phyloP scores from a whole-genome alignment of 2,888 invertebrate species.

The Eupithecia vulgata region DNA sequence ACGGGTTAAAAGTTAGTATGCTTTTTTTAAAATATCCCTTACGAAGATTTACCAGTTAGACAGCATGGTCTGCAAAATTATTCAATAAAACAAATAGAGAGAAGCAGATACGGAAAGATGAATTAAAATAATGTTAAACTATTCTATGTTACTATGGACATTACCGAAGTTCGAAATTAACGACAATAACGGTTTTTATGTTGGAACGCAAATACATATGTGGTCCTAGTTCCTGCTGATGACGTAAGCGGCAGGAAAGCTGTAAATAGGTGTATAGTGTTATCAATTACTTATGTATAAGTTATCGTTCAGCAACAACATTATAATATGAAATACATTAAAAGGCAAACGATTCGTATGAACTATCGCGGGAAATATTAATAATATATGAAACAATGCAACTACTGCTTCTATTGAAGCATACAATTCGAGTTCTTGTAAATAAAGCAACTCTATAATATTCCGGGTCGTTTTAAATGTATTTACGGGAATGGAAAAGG shows the following conservation, averaged over 20 bases:
- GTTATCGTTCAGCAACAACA: constrained; percentile 11
- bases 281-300: neutral
- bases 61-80: too few relatives aligned
- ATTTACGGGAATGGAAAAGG: constrained; percentile 33
- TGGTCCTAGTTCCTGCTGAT: neutral
- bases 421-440: neutral
- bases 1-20: too few relatives aligned
- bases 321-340: neutral
- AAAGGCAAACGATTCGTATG: neutral
- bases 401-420: neutral
- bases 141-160: too few relatives aligned
- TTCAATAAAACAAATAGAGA: too few relatives aligned
- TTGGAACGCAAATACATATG: neutral
- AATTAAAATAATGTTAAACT: too few relatives aligned
- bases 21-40: too few relatives aligned
- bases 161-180: constrained; percentile 1
- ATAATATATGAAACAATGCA: neutral
- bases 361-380: neutral
- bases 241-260: constrained; percentile 5
- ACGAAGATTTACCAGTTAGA: too few relatives aligned
- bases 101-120: too few relatives aligned
- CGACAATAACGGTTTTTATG: neutral
- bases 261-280: constrained; percentile 3
- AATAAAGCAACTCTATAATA: neutral
- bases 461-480: constrained; percentile 13